Evolutionary conservation across 1,140 invertebrate genomes (phyloP), one percentile per base, ranked within the genome.

Genomic region (Telenomus remus): DNA sequence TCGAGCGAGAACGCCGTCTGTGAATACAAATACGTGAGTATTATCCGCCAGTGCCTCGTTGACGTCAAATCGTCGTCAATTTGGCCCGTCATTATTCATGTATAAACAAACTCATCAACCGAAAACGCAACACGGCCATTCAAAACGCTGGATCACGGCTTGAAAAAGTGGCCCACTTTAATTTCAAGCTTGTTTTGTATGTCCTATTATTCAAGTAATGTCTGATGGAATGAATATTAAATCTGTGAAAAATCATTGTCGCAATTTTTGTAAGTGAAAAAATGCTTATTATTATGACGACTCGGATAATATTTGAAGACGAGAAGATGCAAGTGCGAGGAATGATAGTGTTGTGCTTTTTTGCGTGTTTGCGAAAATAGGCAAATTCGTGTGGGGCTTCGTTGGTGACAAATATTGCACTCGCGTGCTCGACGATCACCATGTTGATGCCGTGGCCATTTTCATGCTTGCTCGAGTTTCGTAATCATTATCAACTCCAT

Each of bases 401-500:
- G 11, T 7, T 44, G 11, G 13, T 8, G n/a, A 13, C 14, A 15
- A 64, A 44, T 55, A 54, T 37, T 19, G 49, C 12, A 35, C 7
- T 43, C 14, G 47, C 33, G 33, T 15, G 51, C 37, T 57, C 44
- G 37, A 15, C 48, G 70, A 76, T 63, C 72, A 79, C 74, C 79
- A 80, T 80, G 78, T 85, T 82, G 80, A 80, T 81, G 78, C 84
- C 83, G 85, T 84, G 82, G 86, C 85, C 86, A 88, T 88, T 87
- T 88, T 87, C 81, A 82, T 84, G 80, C 83, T 82, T 84, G 79
- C 84, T 81, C 81, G 81, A 83, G 82, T 88, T 87, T 87, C 85
- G 86, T 87, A 88, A 88, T 86, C 86, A 81, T 84, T 86, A 83
- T 86, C 85, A 86, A 83, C 84, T 83, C 84, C 85, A 87, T 87